Base-by-base conservation (phyloP, 2,797 vertebrate species). In the Atherinosoma microstoma region DNA sequence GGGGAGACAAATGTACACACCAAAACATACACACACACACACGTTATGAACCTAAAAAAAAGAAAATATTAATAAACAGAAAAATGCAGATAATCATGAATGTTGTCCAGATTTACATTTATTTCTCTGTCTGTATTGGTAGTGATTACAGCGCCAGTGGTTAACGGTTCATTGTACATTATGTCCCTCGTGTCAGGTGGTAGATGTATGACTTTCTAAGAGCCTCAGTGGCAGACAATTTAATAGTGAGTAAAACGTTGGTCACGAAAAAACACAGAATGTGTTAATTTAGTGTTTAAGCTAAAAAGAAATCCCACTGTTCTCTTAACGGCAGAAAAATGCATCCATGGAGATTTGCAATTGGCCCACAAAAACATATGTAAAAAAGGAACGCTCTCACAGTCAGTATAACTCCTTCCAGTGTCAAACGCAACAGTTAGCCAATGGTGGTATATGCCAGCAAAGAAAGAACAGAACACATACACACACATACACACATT, bases 131-230 rank as follows among this genome's bases (percentile, higher is more conserved):
- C 77, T 65, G 61, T 64, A 35, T 85, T 80, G 69, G 71, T 58
- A 69, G 75, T 68, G 70, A 86, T 86, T 84, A 81, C 70, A 70
- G 59, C 69, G 36, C 63, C 35, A 36, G 78, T 56, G 61, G 66
- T 67, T 58, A 85, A 76, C 38, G 58, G 75, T 53, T 24, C 5
- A 53, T 27, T 27, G n/a, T 24, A 24, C 49, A 27, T 24, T 53
- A 11, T 13, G 12, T 20, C 6, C 42, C 4, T 45, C 18, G 3
- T 45, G 71, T 45, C 67, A 36, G 61, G 64, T 83, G 76, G 60
- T 58, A 76, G 45, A 78, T 76, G 67, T 36, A 45, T 30, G 58
- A 40, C 67, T 73, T 71, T 80, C 63, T 58, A 72, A 63, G 64
- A 75, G 58, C 29, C 54, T 29, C 20, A 53, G 64, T 38, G 27